A percentile compares a stretch with the other conserved stretches of the same genome.
Evolutionary conservation across 2,797 vertebrate genomes (phyloP).

Genomic region (Crocodylus rhombifer): DNA sequence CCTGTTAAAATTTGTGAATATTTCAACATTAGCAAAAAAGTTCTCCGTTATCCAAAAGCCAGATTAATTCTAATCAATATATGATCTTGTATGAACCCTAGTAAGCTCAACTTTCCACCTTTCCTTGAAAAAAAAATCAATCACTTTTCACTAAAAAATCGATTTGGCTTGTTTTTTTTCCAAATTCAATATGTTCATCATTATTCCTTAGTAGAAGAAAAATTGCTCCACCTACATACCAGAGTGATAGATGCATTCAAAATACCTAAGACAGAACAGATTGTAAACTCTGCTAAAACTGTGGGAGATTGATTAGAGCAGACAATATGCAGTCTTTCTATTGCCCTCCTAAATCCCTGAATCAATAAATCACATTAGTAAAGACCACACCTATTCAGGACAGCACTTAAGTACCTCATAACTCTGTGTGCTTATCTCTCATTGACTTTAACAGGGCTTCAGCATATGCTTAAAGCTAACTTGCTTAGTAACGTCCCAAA

Average conservation of each 20-base stretch:
- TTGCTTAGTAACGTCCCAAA: not conserved
- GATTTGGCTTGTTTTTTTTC: not conserved
- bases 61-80: not conserved
- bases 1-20: not conserved
- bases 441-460: not conserved
- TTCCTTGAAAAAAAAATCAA: not conserved
- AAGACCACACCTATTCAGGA: not conserved
- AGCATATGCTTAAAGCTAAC: not conserved
- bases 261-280: not conserved
- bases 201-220: not conserved
- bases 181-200: not conserved
- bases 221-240: not conserved
- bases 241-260: not conserved
- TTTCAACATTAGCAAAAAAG: not conserved
- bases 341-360: not conserved
- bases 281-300: not conserved
- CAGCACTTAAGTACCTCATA: not conserved
- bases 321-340: not conserved
- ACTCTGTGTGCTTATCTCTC: not conserved
- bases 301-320: not conserved
- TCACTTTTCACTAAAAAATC: not conserved
- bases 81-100: not conserved
- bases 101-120: not conserved
- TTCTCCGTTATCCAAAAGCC: not conserved
- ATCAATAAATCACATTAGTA: not conserved